These are phyloP conservation scores for Orthosia incerta DNA, from an alignment of 2,888 invertebrate species.

Conservation along the genomic window DNA sequence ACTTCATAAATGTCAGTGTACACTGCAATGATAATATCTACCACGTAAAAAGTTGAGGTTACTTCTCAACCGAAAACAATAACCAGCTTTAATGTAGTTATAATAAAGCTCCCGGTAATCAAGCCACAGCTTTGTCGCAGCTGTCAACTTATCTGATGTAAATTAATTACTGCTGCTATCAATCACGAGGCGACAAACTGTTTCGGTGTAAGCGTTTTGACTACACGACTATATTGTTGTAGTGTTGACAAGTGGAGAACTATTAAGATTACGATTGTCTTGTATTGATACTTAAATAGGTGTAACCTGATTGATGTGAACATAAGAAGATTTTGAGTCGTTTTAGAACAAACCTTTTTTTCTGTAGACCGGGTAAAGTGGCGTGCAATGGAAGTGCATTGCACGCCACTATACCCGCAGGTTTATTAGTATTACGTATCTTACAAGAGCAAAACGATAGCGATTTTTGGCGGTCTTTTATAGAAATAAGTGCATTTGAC, in stretches of 20 bases:
- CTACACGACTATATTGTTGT: slow-evolving; percentile 52
- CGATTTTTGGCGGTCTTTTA: too few relatives aligned
- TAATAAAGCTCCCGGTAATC: slow-evolving; percentile 72
- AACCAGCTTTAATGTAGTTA: slow-evolving; percentile 63
- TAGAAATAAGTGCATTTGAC: too few relatives aligned
- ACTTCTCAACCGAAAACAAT: background rate
- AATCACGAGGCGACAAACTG: slow-evolving; percentile 73
- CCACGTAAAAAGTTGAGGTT: background rate
- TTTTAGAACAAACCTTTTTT: background rate
- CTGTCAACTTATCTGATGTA: slow-evolving; percentile 83
- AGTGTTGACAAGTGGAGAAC: slow-evolving; percentile 51
- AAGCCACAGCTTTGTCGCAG: slow-evolving; percentile 74
- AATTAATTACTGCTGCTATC: slow-evolving; percentile 83
- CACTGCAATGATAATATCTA: too few relatives aligned
- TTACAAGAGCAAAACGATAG: too few relatives aligned
- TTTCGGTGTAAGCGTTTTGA: slow-evolving; percentile 58
- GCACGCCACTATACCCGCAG: background rate
- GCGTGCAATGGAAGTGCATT: too few relatives aligned
- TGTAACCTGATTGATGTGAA: background rate
- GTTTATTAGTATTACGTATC: too few relatives aligned
- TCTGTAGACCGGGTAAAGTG: too few relatives aligned
- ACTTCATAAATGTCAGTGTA: too few relatives aligned
- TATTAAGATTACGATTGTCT: slow-evolving; percentile 44
- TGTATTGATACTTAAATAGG: slow-evolving; percentile 20
- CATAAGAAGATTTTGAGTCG: background rate